Conservation (phyloP, 2,888 invertebrate genomes). For the Hydraecia micacea region DNA sequence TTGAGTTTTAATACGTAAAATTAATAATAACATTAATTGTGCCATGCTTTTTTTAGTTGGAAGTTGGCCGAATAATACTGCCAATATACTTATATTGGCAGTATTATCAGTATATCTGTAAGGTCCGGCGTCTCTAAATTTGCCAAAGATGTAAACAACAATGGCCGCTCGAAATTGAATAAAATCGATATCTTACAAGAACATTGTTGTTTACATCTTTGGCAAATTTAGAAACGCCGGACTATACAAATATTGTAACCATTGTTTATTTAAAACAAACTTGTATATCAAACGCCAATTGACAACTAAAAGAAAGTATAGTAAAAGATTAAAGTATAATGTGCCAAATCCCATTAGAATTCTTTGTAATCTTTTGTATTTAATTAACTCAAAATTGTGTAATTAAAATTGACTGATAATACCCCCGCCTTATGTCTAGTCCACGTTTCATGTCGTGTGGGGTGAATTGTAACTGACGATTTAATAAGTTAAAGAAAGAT, state of each 20-base stretch:
- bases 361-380: slow-evolving; percentile 59
- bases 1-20: slow-evolving; percentile 64
- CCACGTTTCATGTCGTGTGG: slow-evolving; percentile 51
- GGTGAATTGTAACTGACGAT: slow-evolving; percentile 41
- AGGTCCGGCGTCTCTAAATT: too few relatives aligned
- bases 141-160: too few relatives aligned
- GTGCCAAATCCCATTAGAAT: slow-evolving; percentile 74
- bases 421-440: slow-evolving; percentile 74
- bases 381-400: slow-evolving; percentile 49
- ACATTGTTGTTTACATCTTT: too few relatives aligned
- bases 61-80: slow-evolving; percentile 8
- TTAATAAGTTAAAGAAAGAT: background rate
- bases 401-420: slow-evolving; percentile 70
- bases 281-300: background rate
- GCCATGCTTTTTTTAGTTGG: slow-evolving; percentile 25
- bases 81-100: too few relatives aligned
- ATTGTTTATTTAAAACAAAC: background rate
- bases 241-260: background rate
- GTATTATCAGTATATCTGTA: too few relatives aligned
- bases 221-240: too few relatives aligned
- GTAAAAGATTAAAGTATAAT: slow-evolving; percentile 39
- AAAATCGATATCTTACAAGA: too few relatives aligned
- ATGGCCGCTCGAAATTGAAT: too few relatives aligned
- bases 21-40: slow-evolving; percentile 11
- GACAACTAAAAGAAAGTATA: slow-evolving; percentile 34